Evolutionary conservation across 37 sponge, comb jelly and placozoan species (phyloP).

Genomic region (Amphimedon queenslandica): DNA sequence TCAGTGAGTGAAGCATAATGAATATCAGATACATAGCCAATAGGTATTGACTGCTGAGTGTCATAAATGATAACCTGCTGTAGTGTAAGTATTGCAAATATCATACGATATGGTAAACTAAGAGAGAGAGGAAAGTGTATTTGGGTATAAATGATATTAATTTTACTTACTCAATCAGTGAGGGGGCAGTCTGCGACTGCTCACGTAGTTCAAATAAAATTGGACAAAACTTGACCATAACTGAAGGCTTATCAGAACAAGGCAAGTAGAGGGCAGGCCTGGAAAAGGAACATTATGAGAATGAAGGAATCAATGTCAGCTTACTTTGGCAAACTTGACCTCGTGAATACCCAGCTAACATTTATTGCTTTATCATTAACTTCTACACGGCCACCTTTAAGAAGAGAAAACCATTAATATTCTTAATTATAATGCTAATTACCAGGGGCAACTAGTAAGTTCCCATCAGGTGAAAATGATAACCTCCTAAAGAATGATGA

Average conservation of each 20-base stretch:
- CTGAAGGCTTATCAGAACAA: conserved; percentile 78
- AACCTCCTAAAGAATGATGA: conserved; percentile 85
- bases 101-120: conserved; percentile 92
- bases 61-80: conserved; percentile 84
- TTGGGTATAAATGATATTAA: neutral
- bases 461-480: conserved; percentile 93
- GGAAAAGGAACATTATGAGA: neutral
- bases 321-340: conserved; percentile 10
- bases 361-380: neutral
- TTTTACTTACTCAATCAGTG: conserved; percentile 1
- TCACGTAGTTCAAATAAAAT: conserved; percentile 61
- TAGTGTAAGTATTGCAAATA: conserved; percentile 91
- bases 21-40: conserved; percentile 75
- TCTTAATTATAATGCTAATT: neutral
- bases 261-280: conserved; percentile 88
- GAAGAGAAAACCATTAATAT: neutral
- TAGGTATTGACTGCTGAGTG: conserved; percentile 82
- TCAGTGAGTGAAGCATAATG: conserved; percentile 97
- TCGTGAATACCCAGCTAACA: neutral
- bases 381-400: conserved; percentile 11
- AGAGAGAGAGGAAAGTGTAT: neutral
- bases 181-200: neutral
- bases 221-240: conserved; percentile 80
- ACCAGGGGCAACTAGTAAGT: conserved; percentile 90
- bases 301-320: neutral